phyloP scores from a whole-genome alignment of 2,113 vertebrate species.

The Podilymbus podiceps region DNA sequence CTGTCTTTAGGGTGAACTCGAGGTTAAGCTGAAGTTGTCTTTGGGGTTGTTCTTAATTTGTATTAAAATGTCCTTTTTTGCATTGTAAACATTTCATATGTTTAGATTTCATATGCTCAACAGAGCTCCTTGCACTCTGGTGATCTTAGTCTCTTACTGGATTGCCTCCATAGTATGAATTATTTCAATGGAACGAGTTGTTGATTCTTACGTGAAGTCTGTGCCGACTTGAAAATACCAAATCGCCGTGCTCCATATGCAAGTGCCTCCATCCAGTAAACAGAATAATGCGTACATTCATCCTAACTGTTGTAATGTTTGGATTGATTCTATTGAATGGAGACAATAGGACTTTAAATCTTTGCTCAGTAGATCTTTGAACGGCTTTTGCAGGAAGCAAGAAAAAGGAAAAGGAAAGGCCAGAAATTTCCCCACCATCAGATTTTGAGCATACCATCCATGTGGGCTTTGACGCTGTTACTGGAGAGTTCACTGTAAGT shows the following conservation, averaged over 20 bases:
- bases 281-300: neutral
- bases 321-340: neutral
- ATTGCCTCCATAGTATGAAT: neutral
- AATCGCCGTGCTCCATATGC: neutral
- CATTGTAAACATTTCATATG: neutral
- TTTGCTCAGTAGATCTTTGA: neutral
- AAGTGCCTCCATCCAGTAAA: neutral
- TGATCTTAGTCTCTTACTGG: neutral
- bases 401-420: conserved; percentile 94
- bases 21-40: neutral
- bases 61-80: neutral
- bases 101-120: neutral
- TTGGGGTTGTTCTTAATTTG: neutral
- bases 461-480: conserved; percentile 96
- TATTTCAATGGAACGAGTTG: neutral
- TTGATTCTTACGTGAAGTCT: neutral
- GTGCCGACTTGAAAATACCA: neutral
- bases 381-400: conserved; percentile 79
- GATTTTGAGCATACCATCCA: conserved; percentile 98
- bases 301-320: neutral
- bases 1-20: conserved; percentile 30
- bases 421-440: conserved; percentile 94
- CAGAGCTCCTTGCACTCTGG: neutral
- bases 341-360: neutral
- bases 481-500: conserved; percentile 97